Evolutionary conservation across 2,888 invertebrate genomes (phyloP), one percentile per base, ranked within the genome.

Genomic region (Tetragonisca angustula): DNA sequence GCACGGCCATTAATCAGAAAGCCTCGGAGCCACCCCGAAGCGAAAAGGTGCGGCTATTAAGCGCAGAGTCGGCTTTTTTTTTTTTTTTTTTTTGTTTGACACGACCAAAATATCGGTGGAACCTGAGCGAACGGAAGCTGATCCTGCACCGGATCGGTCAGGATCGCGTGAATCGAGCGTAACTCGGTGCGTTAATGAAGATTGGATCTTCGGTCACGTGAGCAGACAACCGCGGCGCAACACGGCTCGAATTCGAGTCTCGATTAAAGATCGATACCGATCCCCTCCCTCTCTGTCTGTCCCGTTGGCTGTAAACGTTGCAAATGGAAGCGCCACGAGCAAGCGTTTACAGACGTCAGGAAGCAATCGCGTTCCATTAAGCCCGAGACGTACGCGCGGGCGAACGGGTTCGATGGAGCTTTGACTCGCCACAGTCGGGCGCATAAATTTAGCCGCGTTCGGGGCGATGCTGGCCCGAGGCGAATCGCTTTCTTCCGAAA

Each of bases 1-100:
- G 91, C 87, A 86, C 81, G 74, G 84, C 89, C 92, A 91, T 93
- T 93, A 92, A 92, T 92, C 92, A 92, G 81, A 27, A 64, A 68
- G 36, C 49, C 65, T 43, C 70, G 54, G 56, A 83, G 73, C 81
- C 81, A 88, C 84, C 86, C 86, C 32, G 84, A 76, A 81, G 56
- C 81, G 81, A 76, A n/a, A n/a, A 76, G 82, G 76, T 83, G 82
- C 82, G 82, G 81, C 71, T 72, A 81, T 83, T 81, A 83, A 81
- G 76, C 81, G 67, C 17, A 68, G 67, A 76, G 73, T 61, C 65
- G 11, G 82, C 54, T 24, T 9, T 9, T 43, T 43, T 43, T 43
- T 81, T 72, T 83, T 27, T 27, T 27, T 27, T 27, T 27, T 27
- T 27, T 27, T 27, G 27, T 2, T 27, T 27, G 27, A 27, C 0